Base-by-base conservation (phyloP, 2,888 invertebrate genomes). In the Zaprionus bogoriensis region DNA sequence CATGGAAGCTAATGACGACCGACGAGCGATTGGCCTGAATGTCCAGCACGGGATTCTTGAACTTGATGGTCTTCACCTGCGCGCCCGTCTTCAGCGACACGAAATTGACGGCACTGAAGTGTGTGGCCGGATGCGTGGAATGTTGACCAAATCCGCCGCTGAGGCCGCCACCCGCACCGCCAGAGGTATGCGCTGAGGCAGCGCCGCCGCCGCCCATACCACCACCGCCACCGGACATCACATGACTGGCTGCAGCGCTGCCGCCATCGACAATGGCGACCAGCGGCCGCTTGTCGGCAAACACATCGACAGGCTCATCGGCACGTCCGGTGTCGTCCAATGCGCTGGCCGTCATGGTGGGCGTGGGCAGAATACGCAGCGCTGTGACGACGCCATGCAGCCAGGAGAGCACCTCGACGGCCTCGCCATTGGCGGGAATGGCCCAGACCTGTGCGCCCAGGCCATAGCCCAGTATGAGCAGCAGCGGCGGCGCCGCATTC, bases 381-480 rank as follows among this genome's bases (percentile, higher is more conserved):
- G 95, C 93, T 62, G 94, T 93, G 46, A 98, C 96, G 68, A 95
- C 94, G 51, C 98, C 98, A 91, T 98, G 98, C 50, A 98, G 93
- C 95, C 98, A 97, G 2, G 98, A 98, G 62, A 99, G 91, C 22
- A 99, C 96, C 91, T 99, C 99, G 64, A 96, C 95, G 1, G 98
- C 99, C 89, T 99, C 98, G 19, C 99, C 98, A 79, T 94, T 96
- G 6, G 96, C 95, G 12, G 95, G 94, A 66, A 97, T 93, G 52
- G 95, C 93, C 97, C 97, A 97, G 41, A 96, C 95, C 92, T 97
- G 97, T 55, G 96, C 94, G 52, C 97, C 97, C 79, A 94, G 94
- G 6, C 94, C 93, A 88, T 97, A 96, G n/a, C 97, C 99, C 59
- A 99, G 92, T 39, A 97, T 94, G 14, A 99, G 92, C 20, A 99